Conservation (phyloP, 2,797 vertebrate genomes). For the Pogoniulus pusillus region DNA sequence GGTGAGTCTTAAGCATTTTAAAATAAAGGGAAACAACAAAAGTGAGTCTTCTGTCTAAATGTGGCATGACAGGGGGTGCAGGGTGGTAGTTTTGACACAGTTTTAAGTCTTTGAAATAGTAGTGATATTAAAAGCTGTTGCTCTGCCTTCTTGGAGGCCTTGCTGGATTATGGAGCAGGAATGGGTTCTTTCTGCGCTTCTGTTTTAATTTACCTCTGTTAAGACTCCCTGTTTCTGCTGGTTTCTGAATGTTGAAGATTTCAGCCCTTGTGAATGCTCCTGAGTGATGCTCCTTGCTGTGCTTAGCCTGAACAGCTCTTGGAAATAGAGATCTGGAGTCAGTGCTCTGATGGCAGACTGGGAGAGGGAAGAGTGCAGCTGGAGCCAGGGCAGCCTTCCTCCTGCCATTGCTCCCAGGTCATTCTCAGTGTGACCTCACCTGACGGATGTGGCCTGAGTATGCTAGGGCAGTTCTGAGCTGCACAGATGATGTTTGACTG, state of each 20-base stretch:
- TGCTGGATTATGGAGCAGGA: background rate
- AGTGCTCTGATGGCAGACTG: no score
- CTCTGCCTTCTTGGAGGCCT: background rate
- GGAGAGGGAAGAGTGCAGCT: fast-evolving
- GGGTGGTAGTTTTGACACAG: background rate
- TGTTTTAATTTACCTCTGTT: background rate
- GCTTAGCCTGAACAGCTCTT: background rate
- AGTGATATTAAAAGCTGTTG: background rate
- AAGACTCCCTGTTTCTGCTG: background rate
- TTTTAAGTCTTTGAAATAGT: background rate
- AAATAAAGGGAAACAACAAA: background rate
- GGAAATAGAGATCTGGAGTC: background rate
- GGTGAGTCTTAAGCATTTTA: background rate
- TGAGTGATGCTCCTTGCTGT: fast-evolving
- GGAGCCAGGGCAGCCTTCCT: background rate
- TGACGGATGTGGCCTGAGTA: fast-evolving
- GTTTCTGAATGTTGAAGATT: background rate
- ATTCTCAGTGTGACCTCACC: no score
- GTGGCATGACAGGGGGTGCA: fast-evolving
- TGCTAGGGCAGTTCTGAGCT: background rate
- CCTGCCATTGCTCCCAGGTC: background rate
- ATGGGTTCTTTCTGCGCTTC: background rate
- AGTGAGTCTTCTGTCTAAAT: background rate
- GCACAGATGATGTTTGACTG: background rate
- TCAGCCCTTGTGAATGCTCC: background rate